Evolutionary conservation across 2,888 invertebrate species (phyloP).

Genomic region (Drosophila paucipuncta): DNA sequence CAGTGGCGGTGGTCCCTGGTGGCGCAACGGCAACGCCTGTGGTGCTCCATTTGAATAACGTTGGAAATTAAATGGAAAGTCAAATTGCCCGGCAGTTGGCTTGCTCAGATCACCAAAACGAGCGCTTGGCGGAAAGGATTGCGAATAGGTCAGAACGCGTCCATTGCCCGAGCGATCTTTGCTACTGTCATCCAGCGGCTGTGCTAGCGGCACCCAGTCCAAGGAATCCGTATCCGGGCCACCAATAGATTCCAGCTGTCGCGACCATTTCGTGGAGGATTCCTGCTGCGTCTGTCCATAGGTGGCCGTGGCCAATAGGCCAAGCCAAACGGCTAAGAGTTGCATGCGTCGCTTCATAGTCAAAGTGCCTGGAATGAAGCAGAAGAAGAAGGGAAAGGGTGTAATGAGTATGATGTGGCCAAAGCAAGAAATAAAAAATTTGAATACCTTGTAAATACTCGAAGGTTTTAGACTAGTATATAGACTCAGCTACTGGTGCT

Average conservation of each 20-base stretch:
- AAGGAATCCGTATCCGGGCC: slow-evolving; percentile 74
- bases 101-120: slow-evolving; percentile 80
- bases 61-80: slow-evolving; percentile 83
- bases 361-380: slow-evolving; percentile 67
- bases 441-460: too few species aligned
- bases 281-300: slow-evolving; percentile 60
- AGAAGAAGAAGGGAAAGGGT: neutral
- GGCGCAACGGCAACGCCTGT: slow-evolving; percentile 69
- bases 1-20: slow-evolving; percentile 56
- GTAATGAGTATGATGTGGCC: neutral
- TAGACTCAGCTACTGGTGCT: neutral
- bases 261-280: slow-evolving; percentile 83
- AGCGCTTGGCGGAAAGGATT: slow-evolving; percentile 79
- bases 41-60: slow-evolving; percentile 70
- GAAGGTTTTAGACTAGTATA: neutral
- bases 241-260: slow-evolving; percentile 81
- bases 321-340: slow-evolving; percentile 67
- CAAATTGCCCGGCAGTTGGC: slow-evolving; percentile 67
- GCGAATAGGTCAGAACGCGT: slow-evolving; percentile 85
- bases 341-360: slow-evolving; percentile 78
- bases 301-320: slow-evolving; percentile 59
- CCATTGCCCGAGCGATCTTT: slow-evolving; percentile 83
- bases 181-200: slow-evolving; percentile 79
- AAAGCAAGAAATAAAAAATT: neutral
- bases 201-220: slow-evolving; percentile 87